Conservation (phyloP, 2,797 vertebrate genomes). For the Gastrophryne carolinensis region DNA sequence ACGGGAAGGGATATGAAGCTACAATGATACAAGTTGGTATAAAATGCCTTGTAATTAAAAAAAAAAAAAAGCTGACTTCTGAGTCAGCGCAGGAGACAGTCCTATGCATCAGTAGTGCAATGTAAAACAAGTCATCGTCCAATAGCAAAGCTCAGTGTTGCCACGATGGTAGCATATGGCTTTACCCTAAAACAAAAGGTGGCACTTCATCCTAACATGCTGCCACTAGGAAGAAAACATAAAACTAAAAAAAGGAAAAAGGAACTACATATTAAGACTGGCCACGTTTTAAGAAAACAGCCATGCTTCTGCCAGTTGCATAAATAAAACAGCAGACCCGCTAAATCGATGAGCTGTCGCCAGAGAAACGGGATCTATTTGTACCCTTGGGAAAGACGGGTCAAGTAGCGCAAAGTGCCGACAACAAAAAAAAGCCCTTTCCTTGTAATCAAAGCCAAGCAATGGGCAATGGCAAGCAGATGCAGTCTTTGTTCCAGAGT, state of each 20-base stretch:
- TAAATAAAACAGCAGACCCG: neutral
- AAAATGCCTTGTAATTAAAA: neutral
- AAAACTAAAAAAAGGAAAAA: neutral
- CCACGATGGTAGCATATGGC: conserved; percentile 26
- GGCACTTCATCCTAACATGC: neutral
- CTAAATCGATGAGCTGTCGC: too few relatives aligned
- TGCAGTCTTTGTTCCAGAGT: conserved; percentile 34
- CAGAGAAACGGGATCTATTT: neutral
- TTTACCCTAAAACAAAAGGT: conserved; percentile 15
- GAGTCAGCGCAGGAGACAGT: neutral
- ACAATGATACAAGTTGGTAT: neutral
- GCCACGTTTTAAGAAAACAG: neutral
- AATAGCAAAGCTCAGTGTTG: neutral
- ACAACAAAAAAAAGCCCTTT: conserved; percentile 51
- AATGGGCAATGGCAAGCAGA: conserved; percentile 53
- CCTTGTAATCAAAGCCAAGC: conserved; percentile 43
- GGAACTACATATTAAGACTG: neutral
- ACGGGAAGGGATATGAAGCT: too few relatives aligned
- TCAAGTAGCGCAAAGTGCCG: neutral
- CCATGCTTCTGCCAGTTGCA: neutral
- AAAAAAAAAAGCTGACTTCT: neutral
- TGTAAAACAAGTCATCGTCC: neutral
- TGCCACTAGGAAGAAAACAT: neutral
- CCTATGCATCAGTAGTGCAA: conserved; percentile 1
- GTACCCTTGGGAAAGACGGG: neutral